Evolutionary conservation across 2,888 invertebrate genomes (phyloP), one percentile per base, ranked within the genome.

Genomic region (Sminthurides aquaticus): DNA sequence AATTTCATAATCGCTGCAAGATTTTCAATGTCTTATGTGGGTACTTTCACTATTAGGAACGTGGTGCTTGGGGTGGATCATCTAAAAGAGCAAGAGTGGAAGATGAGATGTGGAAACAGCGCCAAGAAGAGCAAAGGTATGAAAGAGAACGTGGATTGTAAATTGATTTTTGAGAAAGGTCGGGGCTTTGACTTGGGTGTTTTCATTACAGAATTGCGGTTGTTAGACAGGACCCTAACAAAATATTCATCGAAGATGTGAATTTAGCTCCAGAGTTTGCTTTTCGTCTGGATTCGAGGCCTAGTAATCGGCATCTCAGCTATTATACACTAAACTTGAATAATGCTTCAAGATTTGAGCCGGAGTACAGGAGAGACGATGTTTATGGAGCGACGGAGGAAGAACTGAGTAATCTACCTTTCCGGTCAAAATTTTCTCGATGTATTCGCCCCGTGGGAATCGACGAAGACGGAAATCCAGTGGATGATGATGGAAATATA

Each of bases 171-270:
- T 25, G 49, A 27, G 5, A 5, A 49, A 1, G 20, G 18, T 22
- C n/a, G 24, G 27, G 43, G 1, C 3, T 27, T n/a, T 48, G 58
- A 60, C 27, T 27, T n/a, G 28, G 54, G 2, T 15, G 25, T 57
- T n/a, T 56, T 25, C 27, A 3, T 15, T 24, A 1, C 56, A 72
- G 72, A 43, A 11, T 72, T 8, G 48, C 54, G 34, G 57, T 69
- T 11, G 65, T 64, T 49, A 66, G 65, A 49, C 27, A 62, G 15
- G 68, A 43, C 18, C 70, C 72, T 2, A 66, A 63, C 49, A 67
- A 65, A 57, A 64, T 64, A 20, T 72, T 72, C 55, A 20, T 71
- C 48, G 72, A 72, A 62, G 70, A 72, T 57, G 72, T 72, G 2
- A 64, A 69, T 52, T 57, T 72, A 2, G 24, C 61, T 24, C 69